A percentile compares a stretch with the other conserved stretches of the same genome.
Conservation (phyloP, 2,797 vertebrate genomes). For the Diplodus sargus region DNA sequence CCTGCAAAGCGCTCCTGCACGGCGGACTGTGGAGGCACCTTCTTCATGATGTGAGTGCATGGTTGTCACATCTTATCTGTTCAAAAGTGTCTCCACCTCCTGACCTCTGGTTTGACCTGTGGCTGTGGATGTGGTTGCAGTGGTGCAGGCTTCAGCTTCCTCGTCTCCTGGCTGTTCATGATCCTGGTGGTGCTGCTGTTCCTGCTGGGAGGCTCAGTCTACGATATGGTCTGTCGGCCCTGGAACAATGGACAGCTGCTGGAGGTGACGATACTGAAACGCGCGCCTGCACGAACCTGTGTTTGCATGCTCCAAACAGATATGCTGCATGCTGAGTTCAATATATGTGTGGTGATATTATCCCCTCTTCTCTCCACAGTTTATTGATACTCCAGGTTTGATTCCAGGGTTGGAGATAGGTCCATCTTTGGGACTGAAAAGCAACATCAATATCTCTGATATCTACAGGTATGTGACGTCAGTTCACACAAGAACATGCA, state of each 20-base stretch:
- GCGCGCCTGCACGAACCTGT: not conserved
- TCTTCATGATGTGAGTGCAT: conserved; percentile 90
- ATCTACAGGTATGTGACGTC: conserved; percentile 84
- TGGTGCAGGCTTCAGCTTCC: conserved; percentile 89
- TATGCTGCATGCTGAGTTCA: not conserved
- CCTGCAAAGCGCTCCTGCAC: conserved; percentile 83
- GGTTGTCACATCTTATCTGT: too few species aligned
- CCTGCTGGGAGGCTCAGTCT: conserved; percentile 85
- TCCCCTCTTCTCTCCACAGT: conserved; percentile 74
- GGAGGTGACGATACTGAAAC: conserved; percentile 76
- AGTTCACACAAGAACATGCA: conserved; percentile 4
- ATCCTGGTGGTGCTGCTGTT: conserved; percentile 87
- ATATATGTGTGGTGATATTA: not conserved
- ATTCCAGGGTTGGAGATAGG: conserved; percentile 73
- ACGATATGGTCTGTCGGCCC: conserved; percentile 86
- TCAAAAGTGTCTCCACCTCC: not conserved
- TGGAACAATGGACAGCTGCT: conserved; percentile 84
- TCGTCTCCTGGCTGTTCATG: conserved; percentile 93
- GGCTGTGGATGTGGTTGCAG: conserved; percentile 74
- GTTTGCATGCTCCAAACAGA: not conserved
- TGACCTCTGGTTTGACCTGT: conserved; percentile 32
- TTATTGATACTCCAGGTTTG: conserved; percentile 82
- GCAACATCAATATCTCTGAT: conserved; percentile 71
- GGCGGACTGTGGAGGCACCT: conserved; percentile 85
- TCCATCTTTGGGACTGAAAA: conserved; percentile 63